Conservation (phyloP, 2,888 invertebrate genomes). For the Pollenia labialis region DNA sequence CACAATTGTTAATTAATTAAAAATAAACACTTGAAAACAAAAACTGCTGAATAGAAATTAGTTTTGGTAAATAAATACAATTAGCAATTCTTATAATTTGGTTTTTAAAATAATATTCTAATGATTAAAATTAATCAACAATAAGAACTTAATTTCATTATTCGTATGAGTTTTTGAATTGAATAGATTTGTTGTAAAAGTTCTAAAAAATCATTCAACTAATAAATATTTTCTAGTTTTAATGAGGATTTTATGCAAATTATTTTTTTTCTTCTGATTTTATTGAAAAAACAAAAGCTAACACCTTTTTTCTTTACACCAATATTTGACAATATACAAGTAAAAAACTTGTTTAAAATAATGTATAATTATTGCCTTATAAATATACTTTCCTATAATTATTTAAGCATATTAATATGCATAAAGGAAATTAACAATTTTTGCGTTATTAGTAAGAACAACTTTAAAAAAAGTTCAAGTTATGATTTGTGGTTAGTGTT, state of each 20-base stretch:
- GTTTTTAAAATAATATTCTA: not conserved
- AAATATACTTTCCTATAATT: not conserved
- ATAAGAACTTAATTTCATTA: constrained; percentile 1
- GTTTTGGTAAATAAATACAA: not conserved
- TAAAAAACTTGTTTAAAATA: not conserved
- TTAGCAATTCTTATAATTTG: not conserved
- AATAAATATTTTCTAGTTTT: constrained; percentile 5
- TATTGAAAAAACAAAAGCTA: constrained; percentile 1
- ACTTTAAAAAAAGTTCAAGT: no score
- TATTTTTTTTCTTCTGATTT: not conserved
- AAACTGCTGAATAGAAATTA: not conserved
- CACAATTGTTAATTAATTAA: not conserved
- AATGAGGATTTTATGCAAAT: constrained; percentile 30
- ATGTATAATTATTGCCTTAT: not conserved
- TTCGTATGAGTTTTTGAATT: not conserved
- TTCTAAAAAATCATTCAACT: not conserved
- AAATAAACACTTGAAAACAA: not conserved
- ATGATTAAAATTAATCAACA: constrained; percentile 25
- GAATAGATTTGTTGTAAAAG: not conserved
- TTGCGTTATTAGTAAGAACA: constrained; percentile 19
- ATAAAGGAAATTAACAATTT: constrained; percentile 7
- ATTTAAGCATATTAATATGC: not conserved
- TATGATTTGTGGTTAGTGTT: not conserved
- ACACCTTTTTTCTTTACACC: not conserved
- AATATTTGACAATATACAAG: not conserved